phyloP scores from a whole-genome alignment of 2,113 vertebrate genomes.

The Ceyx cyanopectus region DNA sequence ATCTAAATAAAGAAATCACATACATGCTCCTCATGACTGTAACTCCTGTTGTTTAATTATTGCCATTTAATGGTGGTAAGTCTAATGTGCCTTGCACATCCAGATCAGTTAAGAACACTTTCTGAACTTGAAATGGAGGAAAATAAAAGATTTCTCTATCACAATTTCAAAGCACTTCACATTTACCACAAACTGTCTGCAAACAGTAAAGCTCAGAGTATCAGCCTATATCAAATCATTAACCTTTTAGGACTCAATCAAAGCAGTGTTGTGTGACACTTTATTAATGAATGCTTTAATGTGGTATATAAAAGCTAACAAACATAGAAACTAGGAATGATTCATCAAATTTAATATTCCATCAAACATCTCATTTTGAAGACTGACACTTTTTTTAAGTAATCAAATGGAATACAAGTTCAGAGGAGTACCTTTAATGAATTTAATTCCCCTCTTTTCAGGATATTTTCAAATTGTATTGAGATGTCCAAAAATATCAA shows the following conservation, averaged over 20 bases:
- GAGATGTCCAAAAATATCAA: neutral
- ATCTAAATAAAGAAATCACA: neutral
- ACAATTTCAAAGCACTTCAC: conserved; percentile 53
- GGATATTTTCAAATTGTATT: conserved; percentile 11
- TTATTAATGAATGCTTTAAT: conserved; percentile 81
- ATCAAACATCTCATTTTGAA: conserved; percentile 74
- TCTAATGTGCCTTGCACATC: neutral
- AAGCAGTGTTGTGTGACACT: conserved; percentile 77
- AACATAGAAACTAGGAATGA: conserved; percentile 72
- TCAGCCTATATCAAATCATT: conserved; percentile 73
- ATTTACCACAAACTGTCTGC: conserved; percentile 47
- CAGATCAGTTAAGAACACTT: neutral
- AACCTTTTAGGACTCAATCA: conserved; percentile 80
- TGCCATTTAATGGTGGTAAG: neutral
- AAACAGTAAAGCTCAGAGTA: conserved; percentile 57
- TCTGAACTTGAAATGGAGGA: conserved; percentile 12
- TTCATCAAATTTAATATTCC: conserved; percentile 82
- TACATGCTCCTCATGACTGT: neutral
- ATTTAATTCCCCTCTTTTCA: conserved; percentile 20
- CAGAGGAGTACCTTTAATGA: conserved; percentile 29
- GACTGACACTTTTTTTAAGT: conserved; percentile 53
- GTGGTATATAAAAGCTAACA: conserved; percentile 76
- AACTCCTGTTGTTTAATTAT: neutral
- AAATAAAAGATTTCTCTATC: conserved; percentile 59
- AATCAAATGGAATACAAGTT: conserved; percentile 49